Base-by-base conservation (phyloP, 2,888 invertebrate species). In the Branchellion lobata region DNA sequence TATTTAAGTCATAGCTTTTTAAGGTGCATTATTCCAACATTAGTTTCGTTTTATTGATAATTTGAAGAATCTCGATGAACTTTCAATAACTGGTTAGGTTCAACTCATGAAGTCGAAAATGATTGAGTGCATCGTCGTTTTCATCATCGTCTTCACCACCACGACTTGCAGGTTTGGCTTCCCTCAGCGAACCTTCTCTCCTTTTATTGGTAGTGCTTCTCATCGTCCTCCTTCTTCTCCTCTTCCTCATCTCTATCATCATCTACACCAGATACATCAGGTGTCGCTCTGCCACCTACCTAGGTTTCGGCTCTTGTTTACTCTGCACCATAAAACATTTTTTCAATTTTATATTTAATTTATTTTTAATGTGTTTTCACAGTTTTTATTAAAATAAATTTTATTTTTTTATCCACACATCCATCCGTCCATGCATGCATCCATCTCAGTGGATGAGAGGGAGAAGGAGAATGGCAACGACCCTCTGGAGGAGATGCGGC, bases 401-500 rank as follows among this genome's bases (percentile, higher is more conserved):
- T 57, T 5, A 57, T 5, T 24, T 24, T 14, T 24, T 57, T n/a
- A 57, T 57, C 5, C 21, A 18, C 5, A 57, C 3, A 57, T 57
- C 40, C 40, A 40, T 40, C 40, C 40, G 14, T 40, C 40, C 40
- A 40, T 40, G 14, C 40, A 8, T 40, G 5, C 40, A 57, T 24
- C 3, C 61, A 57, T 5, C 14, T 14, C n/a, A 57, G 61, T 57
- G 61, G 61, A 57, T n/a, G 61, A 57, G 61, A 57, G 21, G 24
- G 61, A 57, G 24, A 18, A 24, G 21, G 24, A 57, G n/a, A 57
- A 57, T n/a, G 61, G 61, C 61, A 57, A 57, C n/a, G n/a, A 57
- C 24, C 61, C 61, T n/a, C 61, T 57, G 24, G 61, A 57, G 21
- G 61, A 57, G 14, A 57, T 57, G 5, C 61, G 21, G 21, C 61